These are phyloP conservation scores for Abramis brama DNA, from an alignment of 2,113 vertebrate species.

Conservation along the genomic window DNA sequence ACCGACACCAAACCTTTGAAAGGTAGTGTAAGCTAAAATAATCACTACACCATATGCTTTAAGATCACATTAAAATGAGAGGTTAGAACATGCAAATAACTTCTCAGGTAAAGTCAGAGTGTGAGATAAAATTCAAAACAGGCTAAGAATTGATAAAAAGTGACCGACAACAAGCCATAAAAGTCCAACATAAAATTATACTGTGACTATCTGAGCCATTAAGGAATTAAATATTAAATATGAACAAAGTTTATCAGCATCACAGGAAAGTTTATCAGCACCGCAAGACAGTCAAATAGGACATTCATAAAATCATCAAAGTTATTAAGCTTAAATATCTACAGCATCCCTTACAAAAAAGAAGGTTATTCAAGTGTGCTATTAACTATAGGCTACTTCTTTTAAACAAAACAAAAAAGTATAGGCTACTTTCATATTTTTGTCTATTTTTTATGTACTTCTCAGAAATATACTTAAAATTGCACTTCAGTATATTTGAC, in stretches of 20 bases:
- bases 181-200: neutral
- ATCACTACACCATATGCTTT: constrained; percentile 3
- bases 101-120: neutral
- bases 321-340: neutral
- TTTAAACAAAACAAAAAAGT: too few relatives aligned
- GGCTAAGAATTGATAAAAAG: neutral
- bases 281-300: neutral
- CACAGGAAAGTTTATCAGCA: neutral
- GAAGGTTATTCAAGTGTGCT: too few relatives aligned
- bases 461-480: too few relatives aligned
- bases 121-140: constrained; percentile 14
- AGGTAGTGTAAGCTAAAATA: neutral
- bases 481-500: too few relatives aligned
- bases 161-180: neutral
- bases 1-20: neutral
- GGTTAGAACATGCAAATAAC: constrained; percentile 27
- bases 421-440: too few relatives aligned
- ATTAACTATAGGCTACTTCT: too few relatives aligned
- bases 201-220: neutral
- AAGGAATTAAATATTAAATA: neutral
- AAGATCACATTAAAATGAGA: constrained; percentile 4
- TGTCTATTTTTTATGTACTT: too few relatives aligned
- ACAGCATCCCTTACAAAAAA: neutral
- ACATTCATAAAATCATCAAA: neutral
- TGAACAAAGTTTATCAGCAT: neutral